A percentile compares a stretch with the other conserved stretches of the same genome.
Conservation (phyloP, 2,113 vertebrate genomes). For the Synodontis membranacea region DNA sequence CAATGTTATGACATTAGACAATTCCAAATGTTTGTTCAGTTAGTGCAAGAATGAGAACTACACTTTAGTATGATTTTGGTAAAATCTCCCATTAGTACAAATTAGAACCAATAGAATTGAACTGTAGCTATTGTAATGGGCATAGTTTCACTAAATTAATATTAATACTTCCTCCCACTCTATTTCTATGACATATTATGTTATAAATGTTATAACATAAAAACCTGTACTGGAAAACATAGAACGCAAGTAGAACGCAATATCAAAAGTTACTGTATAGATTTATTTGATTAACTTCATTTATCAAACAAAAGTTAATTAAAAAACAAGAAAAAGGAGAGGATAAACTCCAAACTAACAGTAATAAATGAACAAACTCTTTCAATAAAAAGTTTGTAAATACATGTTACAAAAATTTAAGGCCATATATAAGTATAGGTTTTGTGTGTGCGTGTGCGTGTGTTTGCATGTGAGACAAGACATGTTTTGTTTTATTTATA, state of each 20-base stretch:
- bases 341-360: too few species aligned
- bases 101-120: not conserved
- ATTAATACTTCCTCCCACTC: too few species aligned
- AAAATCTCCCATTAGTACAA: not conserved
- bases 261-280: not conserved
- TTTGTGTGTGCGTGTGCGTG: too few species aligned
- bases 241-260: not conserved
- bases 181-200: not conserved
- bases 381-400: not conserved
- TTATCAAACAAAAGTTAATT: not conserved
- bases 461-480: too few species aligned
- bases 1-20: not conserved
- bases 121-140: not conserved
- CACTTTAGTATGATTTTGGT: not conserved
- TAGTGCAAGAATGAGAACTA: not conserved
- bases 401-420: too few species aligned
- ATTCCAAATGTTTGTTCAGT: not conserved
- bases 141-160: not conserved
- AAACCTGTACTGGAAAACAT: not conserved
- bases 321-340: not conserved
- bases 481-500: too few species aligned
- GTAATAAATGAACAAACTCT: not conserved
- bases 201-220: not conserved
- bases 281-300: not conserved
- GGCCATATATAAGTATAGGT: too few species aligned